These are phyloP conservation scores for Yasuhikotakia modesta DNA, from an alignment of 2,797 vertebrate species.

Conservation along the genomic window DNA sequence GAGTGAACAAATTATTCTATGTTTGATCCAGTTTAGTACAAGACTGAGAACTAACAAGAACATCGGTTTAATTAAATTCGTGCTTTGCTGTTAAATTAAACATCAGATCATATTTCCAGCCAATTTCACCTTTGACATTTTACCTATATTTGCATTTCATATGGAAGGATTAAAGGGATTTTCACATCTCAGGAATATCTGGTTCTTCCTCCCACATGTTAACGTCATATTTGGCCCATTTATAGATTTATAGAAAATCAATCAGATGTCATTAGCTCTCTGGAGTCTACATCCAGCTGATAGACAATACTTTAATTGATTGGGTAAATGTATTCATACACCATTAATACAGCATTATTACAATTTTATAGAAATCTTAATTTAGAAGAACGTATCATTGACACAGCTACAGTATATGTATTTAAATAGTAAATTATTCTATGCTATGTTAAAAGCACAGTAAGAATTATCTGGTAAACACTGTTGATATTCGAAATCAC, in stretches of 20 bases:
- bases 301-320: neutral
- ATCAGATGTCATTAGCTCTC: neutral
- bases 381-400: neutral
- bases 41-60: slow-evolving; percentile 41
- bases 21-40: slow-evolving; percentile 40
- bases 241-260: slow-evolving; percentile 2
- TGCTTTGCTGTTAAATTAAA: slow-evolving; percentile 36
- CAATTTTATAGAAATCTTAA: neutral
- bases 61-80: neutral
- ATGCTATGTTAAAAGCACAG: no score
- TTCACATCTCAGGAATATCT: no score
- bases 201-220: no score
- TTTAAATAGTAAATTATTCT: neutral
- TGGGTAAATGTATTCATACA: neutral
- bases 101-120: slow-evolving; percentile 13
- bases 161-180: no score
- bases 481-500: no score
- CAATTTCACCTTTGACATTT: slow-evolving; percentile 40
- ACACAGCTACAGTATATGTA: no score
- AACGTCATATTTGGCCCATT: neutral
- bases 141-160: slow-evolving; percentile 21
- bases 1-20: slow-evolving; percentile 10
- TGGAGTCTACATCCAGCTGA: no score
- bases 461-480: no score
- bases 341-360: neutral